A percentile compares a stretch with the other conserved stretches of the same genome.
These are phyloP conservation scores for Clarias batrachus DNA, from an alignment of 2,113 vertebrate species.

Conservation along the genomic window DNA sequence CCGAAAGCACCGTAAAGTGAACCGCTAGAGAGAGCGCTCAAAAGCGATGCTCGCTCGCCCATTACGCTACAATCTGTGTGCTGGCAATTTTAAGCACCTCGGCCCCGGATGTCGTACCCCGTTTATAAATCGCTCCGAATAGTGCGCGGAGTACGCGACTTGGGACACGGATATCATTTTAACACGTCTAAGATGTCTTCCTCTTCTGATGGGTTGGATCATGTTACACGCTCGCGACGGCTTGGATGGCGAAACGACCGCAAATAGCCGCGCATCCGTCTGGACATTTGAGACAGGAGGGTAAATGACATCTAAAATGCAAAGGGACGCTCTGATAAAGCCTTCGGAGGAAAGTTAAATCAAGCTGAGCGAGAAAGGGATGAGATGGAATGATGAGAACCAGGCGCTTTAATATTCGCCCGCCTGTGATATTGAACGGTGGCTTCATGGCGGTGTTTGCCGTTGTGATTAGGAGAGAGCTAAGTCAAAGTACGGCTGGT, in stretches of 20 bases:
- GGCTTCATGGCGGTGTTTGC: constrained; percentile 21
- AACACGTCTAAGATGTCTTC: background rate
- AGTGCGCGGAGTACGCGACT: background rate
- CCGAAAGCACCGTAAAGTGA: background rate
- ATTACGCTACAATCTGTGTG: background rate
- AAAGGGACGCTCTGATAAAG: background rate
- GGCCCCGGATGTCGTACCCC: background rate
- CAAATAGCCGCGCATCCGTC: background rate
- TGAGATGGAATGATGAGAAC: background rate
- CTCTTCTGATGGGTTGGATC: background rate
- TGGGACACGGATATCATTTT: background rate
- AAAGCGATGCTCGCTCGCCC: background rate
- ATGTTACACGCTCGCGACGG: background rate
- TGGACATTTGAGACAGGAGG: background rate
- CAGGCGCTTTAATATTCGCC: constrained; percentile 8
- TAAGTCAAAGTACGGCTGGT: constrained; percentile 4
- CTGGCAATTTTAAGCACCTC: background rate
- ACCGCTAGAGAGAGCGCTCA: background rate
- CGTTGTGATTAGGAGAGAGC: constrained; percentile 26
- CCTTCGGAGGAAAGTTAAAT: background rate
- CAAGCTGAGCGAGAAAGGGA: background rate
- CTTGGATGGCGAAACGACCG: background rate
- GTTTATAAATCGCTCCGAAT: background rate
- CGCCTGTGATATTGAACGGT: background rate
- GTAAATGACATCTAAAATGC: background rate